Evolutionary conservation across 1,140 invertebrate genomes (phyloP), one percentile per base, ranked within the genome.

Genomic region (Lepidurus packardi): DNA sequence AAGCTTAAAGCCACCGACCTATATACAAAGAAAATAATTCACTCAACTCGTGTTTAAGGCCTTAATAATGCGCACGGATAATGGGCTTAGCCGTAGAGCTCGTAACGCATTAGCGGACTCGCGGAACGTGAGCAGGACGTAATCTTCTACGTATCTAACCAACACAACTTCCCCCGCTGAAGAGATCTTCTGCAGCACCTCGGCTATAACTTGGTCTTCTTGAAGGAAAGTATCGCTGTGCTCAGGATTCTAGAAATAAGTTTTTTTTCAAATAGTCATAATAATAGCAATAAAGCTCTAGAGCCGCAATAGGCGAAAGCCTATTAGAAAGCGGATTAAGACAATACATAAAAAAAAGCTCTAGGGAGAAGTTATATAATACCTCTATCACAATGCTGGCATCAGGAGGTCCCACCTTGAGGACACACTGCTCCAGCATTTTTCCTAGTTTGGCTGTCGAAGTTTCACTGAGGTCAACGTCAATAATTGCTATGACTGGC

Each of bases 381-480:
- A 89, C 88, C 82, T 90, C 90, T 1, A 98, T 89, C 77, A 98
- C 90, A 80, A 98, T 91, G 16, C 95, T 97, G n/a, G 92, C 93
- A 88, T 99, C 96, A 1, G 94, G 92, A n/a, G 97, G 96, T 9
- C 96, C 97, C 47, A 96, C 87, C 82, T 94, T 90, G 79, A 89
- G 87, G 24, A 98, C 91, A 0, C 97, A 93, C 84, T 95, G 90
- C 82, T 91, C 89, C 81, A 98, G 95, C 11, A 96, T 90, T 44
- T 83, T 87, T 82, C 86, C 90, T 87, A 94, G 89, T 81, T 90
- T 90, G 11, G 90, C 87, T 34, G 90, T 88, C 83, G 95, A 90
- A 0, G 97, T 91, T 82, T 90, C 89, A 80, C 92, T 87, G 4
- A 95, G 90, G 81, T 98, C 94, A 25, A 97, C 89, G 85, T 98